Percentiles rank a stretch among this genome's conserved stretches.
phyloP scores from a whole-genome alignment of 2,888 invertebrate genomes.

The Caradrina clavipalpis region DNA sequence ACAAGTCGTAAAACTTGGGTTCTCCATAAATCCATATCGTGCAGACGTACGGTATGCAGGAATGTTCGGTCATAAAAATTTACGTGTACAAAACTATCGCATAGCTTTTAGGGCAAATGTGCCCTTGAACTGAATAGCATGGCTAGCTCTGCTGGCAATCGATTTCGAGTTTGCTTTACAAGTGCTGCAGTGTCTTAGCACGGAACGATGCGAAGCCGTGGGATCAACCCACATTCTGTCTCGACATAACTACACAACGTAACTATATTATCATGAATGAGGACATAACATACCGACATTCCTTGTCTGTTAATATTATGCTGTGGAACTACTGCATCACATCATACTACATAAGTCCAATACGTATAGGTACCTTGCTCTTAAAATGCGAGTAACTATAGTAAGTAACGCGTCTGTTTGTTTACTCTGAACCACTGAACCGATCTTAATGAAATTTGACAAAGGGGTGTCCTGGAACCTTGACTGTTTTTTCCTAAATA shows the following conservation, averaged over 20 bases:
- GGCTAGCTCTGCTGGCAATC: slow-evolving; percentile 66
- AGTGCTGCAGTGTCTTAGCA: slow-evolving; percentile 49
- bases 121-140: slow-evolving; percentile 68
- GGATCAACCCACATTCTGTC: slow-evolving; percentile 56
- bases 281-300: slow-evolving; percentile 43
- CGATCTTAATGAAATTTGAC: too few species aligned
- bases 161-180: slow-evolving; percentile 58
- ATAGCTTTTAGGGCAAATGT: slow-evolving; percentile 51
- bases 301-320: slow-evolving; percentile 14
- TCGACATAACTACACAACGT: slow-evolving; percentile 26
- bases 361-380: too few species aligned
- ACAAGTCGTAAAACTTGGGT: slow-evolving; percentile 9
- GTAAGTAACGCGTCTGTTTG: too few species aligned
- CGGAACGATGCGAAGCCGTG: slow-evolving; percentile 48
- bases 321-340: neutral
- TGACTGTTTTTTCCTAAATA: too few species aligned
- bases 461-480: too few species aligned
- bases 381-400: too few species aligned
- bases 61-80: slow-evolving; percentile 47
- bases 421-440: too few species aligned
- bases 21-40: slow-evolving; percentile 25
- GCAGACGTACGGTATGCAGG: slow-evolving; percentile 23
- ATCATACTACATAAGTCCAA: too few species aligned
- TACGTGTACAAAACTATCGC: slow-evolving; percentile 48
- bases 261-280: slow-evolving; percentile 21